Evolutionary conservation across 2,888 invertebrate genomes (phyloP), one percentile per base, ranked within the genome.

Genomic region (Embidobia sp.): DNA sequence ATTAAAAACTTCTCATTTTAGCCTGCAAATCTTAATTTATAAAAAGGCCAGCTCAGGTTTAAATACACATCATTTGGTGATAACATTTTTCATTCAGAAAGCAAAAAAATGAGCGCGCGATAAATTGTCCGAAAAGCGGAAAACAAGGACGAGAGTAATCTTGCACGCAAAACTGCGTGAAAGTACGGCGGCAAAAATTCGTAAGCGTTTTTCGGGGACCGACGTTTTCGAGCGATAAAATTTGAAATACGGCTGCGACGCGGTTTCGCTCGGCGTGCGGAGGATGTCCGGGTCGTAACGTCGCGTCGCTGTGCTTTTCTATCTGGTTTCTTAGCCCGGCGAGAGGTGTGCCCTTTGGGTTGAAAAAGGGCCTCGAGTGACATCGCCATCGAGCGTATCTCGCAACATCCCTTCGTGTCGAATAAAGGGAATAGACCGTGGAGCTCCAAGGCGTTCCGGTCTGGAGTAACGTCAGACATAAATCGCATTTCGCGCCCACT

Each of bases 221-320:
- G 51, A 40, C 53, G 57, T 85, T 87, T 84, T 86, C 86, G 77
- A 83, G 82, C 87, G 85, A 89, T 88, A 89, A 89, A 89, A 86
- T 86, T 80, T 89, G 88, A 89, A 86, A 87, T 88, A 89, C 84
- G 87, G 80, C 78, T 61, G 79, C 80, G 78, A 79, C 79, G 73
- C 78, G 81, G 77, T 84, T 81, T 80, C 78, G 48, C 75, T 73
- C 78, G 64, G 77, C 79, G 74, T 81, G 78, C 82, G 51, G 64
- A 86, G 88, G 87, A 88, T 87, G 86, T 87, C 82, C 86, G 87
- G 86, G 81, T 83, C 88, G 87, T 88, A 89, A 89, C 86, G 83
- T 80, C 46, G 69, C 75, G 53, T 57, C 48, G 70, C 55, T 35
- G 2, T 10, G 31, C 57, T 57, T 76, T 69, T 76, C 73, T 79